phyloP scores from a whole-genome alignment of 2,797 vertebrate genomes.

The Paramormyrops hopkinsi region DNA sequence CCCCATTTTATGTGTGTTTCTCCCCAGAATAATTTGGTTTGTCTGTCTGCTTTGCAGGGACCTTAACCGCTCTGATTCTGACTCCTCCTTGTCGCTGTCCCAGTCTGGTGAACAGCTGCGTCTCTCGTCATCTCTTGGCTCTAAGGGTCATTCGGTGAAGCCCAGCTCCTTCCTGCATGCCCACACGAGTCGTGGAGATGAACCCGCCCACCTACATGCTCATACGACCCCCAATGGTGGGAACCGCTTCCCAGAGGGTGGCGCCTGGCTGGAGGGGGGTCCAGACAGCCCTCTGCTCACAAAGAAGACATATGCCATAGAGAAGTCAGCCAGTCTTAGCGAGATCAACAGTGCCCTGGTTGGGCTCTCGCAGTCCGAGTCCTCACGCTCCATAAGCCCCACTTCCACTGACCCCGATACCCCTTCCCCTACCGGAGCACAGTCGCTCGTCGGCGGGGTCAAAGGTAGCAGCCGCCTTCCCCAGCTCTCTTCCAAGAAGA shows the following conservation, averaged over 20 bases:
- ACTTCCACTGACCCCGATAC: constrained; percentile 92
- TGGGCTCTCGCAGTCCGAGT: constrained; percentile 71
- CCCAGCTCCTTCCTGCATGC: constrained; percentile 65
- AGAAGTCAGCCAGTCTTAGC: constrained; percentile 75
- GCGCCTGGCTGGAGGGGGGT: constrained; percentile 49
- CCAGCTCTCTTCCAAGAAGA: constrained; percentile 88
- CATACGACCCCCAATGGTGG: constrained; percentile 69
- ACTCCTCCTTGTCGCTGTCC: constrained; percentile 75
- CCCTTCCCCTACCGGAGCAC: constrained; percentile 72
- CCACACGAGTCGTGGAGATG: constrained; percentile 53
- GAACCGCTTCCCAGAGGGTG: constrained; percentile 60
- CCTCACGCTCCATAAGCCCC: constrained; percentile 84
- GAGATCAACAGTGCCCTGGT: constrained; percentile 67
- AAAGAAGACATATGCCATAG: constrained; percentile 72
- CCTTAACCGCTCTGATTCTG: constrained; percentile 87
- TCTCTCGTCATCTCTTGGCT: constrained; percentile 54
- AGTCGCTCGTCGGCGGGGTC: constrained; percentile 44
- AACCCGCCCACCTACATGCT: constrained; percentile 53
- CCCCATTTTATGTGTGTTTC: not conserved
- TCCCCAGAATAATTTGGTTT: not conserved
- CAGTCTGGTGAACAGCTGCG: constrained; percentile 75
- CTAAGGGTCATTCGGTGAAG: constrained; percentile 69
- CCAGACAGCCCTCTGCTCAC: constrained; percentile 74
- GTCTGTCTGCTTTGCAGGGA: constrained; percentile 66
- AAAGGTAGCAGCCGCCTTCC: constrained; percentile 77